Evolutionary conservation across 2,888 invertebrate species (phyloP), one percentile per base, ranked within the genome.

Genomic region (Eupeodes luniger): DNA sequence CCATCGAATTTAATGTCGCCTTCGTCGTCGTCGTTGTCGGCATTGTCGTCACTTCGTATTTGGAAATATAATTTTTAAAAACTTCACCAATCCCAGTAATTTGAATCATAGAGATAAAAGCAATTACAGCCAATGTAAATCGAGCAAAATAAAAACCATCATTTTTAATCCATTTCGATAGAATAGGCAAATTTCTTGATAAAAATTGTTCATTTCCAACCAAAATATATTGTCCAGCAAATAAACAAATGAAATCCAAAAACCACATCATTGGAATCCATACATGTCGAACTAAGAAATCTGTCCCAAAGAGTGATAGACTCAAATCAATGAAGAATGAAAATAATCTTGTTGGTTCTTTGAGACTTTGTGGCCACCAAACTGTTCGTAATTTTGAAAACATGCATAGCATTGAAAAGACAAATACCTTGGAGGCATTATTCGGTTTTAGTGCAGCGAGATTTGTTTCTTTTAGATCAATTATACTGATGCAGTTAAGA

Each of bases 211-310:
- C 83, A 86, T 90, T 91, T 14, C 83, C 85, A 11, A 86, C 82
- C n/a, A 91, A 34, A 14, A 91, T 61, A 53, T 89, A 89, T 14
- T 88, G 89, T 9, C 89, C 89, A n/a, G 90, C 12, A 19, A 89
- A 89, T n/a, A 89, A 72, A 40, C 91, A 91, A 5, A 88, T 14
- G 14, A 70, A 83, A 67, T 91, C 86, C 40, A 91, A 79, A 7
- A 90, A 27, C 47, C 89, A 90, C 34, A 92, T 77, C 49, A 89
- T 67, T 10, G 91, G 91, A 53, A 92, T 88, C 92, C 92, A 92
- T 19, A 91, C 49, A 55, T 91, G 90, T 27, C 91, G 90, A 49
- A 92, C 49, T 10, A 91, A 19, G 9, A 91, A 74, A 81, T 92
- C 91, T 5, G 90, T 89, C 51, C 89, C 78, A 64, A 90, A 91